A percentile compares a stretch with the other conserved stretches of the same genome.
These are phyloP conservation scores for Colletes latitarsis DNA, from an alignment of 1,140 invertebrate genomes.

Conservation along the genomic window DNA sequence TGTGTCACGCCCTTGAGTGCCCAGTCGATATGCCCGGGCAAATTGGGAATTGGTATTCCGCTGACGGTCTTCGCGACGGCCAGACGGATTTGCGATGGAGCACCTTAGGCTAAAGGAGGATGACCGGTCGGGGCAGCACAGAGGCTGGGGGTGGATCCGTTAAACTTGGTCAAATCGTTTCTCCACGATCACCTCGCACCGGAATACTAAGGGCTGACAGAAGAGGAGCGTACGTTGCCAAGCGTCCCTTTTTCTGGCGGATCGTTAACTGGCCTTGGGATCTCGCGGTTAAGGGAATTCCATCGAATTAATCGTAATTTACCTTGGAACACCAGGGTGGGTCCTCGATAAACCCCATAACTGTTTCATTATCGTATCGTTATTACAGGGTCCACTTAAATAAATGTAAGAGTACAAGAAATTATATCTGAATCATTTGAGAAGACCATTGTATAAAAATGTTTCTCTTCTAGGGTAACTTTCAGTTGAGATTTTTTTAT, in stretches of 20 bases:
- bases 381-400: too few relatives aligned
- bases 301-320: not conserved
- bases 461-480: too few relatives aligned
- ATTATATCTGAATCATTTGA: too few relatives aligned
- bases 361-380: too few relatives aligned
- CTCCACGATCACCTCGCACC: constrained; percentile 66
- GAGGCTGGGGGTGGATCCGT: constrained; percentile 56
- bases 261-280: constrained; percentile 25
- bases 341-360: too few relatives aligned
- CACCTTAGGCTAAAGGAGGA: constrained; percentile 47
- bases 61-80: constrained; percentile 67
- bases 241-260: constrained; percentile 21
- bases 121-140: not conserved
- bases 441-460: too few relatives aligned
- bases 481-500: too few relatives aligned
- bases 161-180: constrained; percentile 79
- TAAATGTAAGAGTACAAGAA: too few relatives aligned
- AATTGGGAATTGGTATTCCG: constrained; percentile 80
- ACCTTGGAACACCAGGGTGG: too few relatives aligned
- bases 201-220: constrained; percentile 68
- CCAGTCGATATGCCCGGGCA: constrained; percentile 79
- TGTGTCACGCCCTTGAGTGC: constrained; percentile 81
- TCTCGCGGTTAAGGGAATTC: not conserved
- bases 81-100: constrained; percentile 81
- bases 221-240: constrained; percentile 29